Percentiles rank a stretch among this genome's conserved stretches.
Conservation (phyloP, 2,888 invertebrate genomes). For the Rhingia campestris region DNA sequence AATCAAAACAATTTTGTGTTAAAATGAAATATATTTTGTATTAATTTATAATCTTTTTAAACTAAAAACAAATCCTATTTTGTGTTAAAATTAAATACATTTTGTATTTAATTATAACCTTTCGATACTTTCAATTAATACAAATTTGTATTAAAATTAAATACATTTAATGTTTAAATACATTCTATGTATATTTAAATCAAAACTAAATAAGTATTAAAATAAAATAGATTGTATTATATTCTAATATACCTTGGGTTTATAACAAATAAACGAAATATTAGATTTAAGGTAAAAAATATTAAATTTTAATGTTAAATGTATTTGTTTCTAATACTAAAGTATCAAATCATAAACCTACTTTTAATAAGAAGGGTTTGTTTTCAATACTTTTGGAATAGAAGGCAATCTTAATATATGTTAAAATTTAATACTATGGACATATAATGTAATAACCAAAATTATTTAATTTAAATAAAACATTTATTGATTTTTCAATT, state of each 20-base stretch:
- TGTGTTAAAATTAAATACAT: too few species aligned
- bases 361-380: not conserved
- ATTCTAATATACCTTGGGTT: too few species aligned
- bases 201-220: too few species aligned
- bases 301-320: too few species aligned
- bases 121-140: not conserved
- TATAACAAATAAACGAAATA: too few species aligned
- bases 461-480: not conserved
- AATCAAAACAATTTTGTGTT: not conserved
- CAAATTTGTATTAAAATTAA: not conserved
- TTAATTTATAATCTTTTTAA: too few species aligned
- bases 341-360: not conserved
- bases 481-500: not conserved
- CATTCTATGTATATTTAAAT: too few species aligned
- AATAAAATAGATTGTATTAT: too few species aligned
- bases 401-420: not conserved
- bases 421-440: not conserved
- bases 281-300: too few species aligned
- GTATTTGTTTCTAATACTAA: not conserved
- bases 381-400: not conserved
- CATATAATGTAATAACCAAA: too few species aligned
- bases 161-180: not conserved
- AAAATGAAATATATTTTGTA: too few species aligned
- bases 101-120: not conserved
- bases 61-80: too few species aligned